phyloP scores from a whole-genome alignment of 1,140 invertebrate species.

The Tetramorium parvispinum region DNA sequence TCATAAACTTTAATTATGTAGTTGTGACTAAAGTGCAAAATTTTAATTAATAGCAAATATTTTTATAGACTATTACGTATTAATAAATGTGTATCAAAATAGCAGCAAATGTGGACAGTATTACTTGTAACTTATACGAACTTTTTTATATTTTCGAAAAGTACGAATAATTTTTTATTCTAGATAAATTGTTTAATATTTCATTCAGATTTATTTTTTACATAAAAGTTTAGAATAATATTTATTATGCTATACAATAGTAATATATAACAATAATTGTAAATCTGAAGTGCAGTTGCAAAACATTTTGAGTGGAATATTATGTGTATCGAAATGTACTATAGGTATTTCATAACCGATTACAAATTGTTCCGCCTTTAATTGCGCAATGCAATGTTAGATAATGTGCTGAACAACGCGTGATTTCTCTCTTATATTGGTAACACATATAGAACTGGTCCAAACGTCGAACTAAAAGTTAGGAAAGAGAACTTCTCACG shows the following conservation, averaged over 20 bases:
- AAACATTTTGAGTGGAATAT: not conserved
- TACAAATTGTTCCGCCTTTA: not conserved
- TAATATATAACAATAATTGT: not conserved
- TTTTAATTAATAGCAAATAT: too few relatives aligned
- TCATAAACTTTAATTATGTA: too few relatives aligned
- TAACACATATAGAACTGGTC: not conserved
- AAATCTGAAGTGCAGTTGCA: not conserved
- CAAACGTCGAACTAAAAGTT: not conserved
- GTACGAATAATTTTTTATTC: not conserved
- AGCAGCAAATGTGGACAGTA: not conserved
- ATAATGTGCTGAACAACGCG: not conserved
- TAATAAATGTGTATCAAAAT: not conserved
- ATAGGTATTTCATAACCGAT: not conserved
- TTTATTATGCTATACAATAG: not conserved
- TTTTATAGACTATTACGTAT: too few relatives aligned
- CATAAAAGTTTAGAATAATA: not conserved
- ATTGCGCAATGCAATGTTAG: not conserved
- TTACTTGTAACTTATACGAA: not conserved
- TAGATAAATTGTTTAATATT: not conserved
- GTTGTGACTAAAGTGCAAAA: too few relatives aligned
- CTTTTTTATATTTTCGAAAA: not conserved
- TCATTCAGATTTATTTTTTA: not conserved
- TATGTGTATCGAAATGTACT: not conserved
- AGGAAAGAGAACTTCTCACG: not conserved
- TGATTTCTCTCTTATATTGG: conserved; percentile 1